These are phyloP conservation scores for Ostrea edulis DNA, from an alignment of 1,140 invertebrate genomes.

Conservation along the genomic window DNA sequence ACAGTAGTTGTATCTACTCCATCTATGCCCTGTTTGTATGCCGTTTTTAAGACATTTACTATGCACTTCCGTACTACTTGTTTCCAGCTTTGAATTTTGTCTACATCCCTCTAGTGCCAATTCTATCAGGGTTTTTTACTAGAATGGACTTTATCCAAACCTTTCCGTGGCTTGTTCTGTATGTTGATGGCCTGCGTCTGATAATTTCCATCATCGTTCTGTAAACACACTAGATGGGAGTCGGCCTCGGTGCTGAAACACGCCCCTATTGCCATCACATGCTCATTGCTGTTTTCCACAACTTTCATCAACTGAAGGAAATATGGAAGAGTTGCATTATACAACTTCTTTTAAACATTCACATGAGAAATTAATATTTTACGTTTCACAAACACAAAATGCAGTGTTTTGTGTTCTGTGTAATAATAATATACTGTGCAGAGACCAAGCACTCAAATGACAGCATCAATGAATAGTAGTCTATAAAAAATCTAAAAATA, in stretches of 20 bases:
- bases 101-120: not conserved
- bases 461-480: too few species aligned
- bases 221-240: slow-evolving; percentile 93
- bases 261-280: slow-evolving; percentile 90
- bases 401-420: too few species aligned
- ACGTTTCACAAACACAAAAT: too few species aligned
- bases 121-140: not conserved
- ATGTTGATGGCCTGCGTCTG: slow-evolving; percentile 94
- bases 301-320: slow-evolving; percentile 86
- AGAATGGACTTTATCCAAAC: slow-evolving; percentile 77
- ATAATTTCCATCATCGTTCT: slow-evolving; percentile 87
- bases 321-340: not conserved
- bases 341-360: too few species aligned
- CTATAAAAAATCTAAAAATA: too few species aligned
- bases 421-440: too few species aligned
- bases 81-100: not conserved
- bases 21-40: too few species aligned
- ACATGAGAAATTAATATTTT: too few species aligned
- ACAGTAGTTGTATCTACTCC: too few species aligned
- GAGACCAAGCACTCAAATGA: too few species aligned
- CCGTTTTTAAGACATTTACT: too few species aligned
- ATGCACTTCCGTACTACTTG: too few species aligned
- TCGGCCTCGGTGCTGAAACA: slow-evolving; percentile 90
- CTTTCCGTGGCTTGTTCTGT: slow-evolving; percentile 89
- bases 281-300: slow-evolving; percentile 90